Evolutionary conservation across 2,113 vertebrate genomes (phyloP), one percentile per base, ranked within the genome.

Genomic region (Rhinichthys klamathensis): DNA sequence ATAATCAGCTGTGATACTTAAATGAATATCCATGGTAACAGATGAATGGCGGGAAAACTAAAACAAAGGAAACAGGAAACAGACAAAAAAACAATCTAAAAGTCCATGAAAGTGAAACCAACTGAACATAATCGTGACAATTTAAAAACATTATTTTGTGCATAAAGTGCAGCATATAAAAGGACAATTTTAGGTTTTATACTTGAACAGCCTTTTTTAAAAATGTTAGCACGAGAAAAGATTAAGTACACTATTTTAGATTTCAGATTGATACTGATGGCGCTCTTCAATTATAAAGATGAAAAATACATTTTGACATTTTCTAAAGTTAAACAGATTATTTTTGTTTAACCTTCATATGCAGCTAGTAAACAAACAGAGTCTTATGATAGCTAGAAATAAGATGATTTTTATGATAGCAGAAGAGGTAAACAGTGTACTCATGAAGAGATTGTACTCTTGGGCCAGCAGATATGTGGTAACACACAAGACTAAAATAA

Each of bases 401-500:
- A 46, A 15, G 5, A 15, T 27, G 13, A 67, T 58, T 65, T 74
- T 80, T 51, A 80, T 72, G 11, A 44, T 35, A 44, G 75, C 51
- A 27, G 65, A 41, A 69, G 80, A 56, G 8, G 13, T 81, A 60
- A 85, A 85, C n/a, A 80, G 51, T 41, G 27, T 51, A 11, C 73
- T 54, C 25, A 54, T 76, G 46, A 51, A 76, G 15, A 76, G 70
- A 30, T 27, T 18, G 49, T 81, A 49, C 35, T 60, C 51, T 12
- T 32, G 54, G 70, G 70, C 56, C 73, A 82, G 46, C 63, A 61
- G 83, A 85, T 82, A 44, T 65, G 77, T 78, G 75, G n/a, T 61
- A 38, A 79, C 76, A 46, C 46, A 63, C 27, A 35, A 67, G 51
- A 35, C 78, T 85, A 86, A 85, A 89, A 84, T 84, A 87, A 81